These are phyloP conservation scores for Scomber colias DNA, from an alignment of 2,113 vertebrate species.

Conservation along the genomic window DNA sequence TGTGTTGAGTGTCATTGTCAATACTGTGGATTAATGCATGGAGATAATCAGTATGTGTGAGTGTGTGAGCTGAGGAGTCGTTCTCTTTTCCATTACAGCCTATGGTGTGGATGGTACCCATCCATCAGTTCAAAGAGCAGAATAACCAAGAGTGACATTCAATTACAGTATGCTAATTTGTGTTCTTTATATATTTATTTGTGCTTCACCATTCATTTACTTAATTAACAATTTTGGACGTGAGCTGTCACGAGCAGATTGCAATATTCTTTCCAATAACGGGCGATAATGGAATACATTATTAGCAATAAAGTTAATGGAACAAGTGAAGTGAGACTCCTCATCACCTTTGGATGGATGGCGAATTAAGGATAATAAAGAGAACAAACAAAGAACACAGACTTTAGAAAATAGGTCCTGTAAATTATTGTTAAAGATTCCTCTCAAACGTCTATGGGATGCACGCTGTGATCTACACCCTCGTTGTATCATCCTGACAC, in stretches of 20 bases:
- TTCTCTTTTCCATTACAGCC: slow-evolving; percentile 20
- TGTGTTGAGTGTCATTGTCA: slow-evolving; percentile 45
- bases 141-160: slow-evolving; percentile 83
- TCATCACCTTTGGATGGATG: slow-evolving; percentile 71
- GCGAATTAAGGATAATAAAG: slow-evolving; percentile 67
- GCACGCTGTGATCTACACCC: background rate
- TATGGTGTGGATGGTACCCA: slow-evolving; percentile 52
- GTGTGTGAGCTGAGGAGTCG: slow-evolving; percentile 9
- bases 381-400: slow-evolving; percentile 45
- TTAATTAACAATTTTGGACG: slow-evolving; percentile 82
- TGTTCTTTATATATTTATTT: slow-evolving; percentile 78
- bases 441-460: background rate
- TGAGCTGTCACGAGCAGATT: slow-evolving; percentile 77
- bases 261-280: slow-evolving; percentile 77
- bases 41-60: slow-evolving; percentile 50
- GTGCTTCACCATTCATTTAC: slow-evolving; percentile 75
- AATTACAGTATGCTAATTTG: slow-evolving; percentile 83
- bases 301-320: slow-evolving; percentile 80
- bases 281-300: slow-evolving; percentile 78
- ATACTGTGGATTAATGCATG: slow-evolving; percentile 52
- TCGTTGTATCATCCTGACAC: slow-evolving; percentile 6
- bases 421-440: slow-evolving; percentile 25
- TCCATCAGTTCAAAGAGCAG: slow-evolving; percentile 77
- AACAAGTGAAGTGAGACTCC: slow-evolving; percentile 76
- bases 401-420: slow-evolving; percentile 39